Evolutionary conservation across 2,113 vertebrate species (phyloP).

Genomic region (Elephas maximus): DNA sequence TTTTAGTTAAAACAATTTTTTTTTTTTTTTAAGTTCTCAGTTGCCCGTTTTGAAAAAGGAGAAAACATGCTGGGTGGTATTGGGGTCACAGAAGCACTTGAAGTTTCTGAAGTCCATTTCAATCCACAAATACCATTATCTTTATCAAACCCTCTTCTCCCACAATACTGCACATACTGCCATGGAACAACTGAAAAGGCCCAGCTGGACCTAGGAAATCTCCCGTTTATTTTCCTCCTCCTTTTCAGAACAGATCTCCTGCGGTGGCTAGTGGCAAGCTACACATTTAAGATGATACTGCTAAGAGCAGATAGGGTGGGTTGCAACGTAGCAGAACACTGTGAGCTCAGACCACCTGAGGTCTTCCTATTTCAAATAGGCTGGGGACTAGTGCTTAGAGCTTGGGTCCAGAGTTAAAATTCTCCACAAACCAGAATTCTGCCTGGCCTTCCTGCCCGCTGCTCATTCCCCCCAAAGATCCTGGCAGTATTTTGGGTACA

Average conservation of each 20-base stretch:
- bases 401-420: slow-evolving; percentile 13
- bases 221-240: background rate
- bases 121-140: background rate
- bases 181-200: background rate
- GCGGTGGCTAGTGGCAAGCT: background rate
- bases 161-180: background rate
- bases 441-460: background rate
- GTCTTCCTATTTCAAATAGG: slow-evolving; percentile 27
- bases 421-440: slow-evolving; percentile 55
- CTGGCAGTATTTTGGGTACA: background rate
- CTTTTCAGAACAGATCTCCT: background rate
- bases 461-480: background rate
- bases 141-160: background rate
- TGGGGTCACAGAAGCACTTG: background rate
- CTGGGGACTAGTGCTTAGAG: slow-evolving; percentile 12
- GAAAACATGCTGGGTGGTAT: too few relatives aligned
- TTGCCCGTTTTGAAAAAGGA: too few relatives aligned
- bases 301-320: background rate
- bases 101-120: background rate
- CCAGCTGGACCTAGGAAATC: background rate
- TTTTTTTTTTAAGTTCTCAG: too few relatives aligned
- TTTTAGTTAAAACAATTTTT: too few relatives aligned
- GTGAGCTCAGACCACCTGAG: background rate
- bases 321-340: background rate
- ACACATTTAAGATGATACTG: background rate